phyloP scores from a whole-genome alignment of 2,113 vertebrate species.

The Ophiodon elongatus region DNA sequence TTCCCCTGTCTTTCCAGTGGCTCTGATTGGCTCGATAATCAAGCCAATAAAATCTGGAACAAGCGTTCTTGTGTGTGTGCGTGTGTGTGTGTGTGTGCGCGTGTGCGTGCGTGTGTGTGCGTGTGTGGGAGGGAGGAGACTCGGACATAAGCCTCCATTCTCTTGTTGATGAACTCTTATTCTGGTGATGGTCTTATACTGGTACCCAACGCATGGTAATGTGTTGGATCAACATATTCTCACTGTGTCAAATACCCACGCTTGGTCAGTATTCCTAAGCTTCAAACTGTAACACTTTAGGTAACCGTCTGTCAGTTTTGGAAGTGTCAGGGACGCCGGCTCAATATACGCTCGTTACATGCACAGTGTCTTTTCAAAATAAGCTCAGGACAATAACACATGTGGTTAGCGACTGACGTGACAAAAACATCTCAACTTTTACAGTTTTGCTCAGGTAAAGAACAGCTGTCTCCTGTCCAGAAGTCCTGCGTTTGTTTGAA shows the following conservation, averaged over 20 bases:
- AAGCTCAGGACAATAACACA: no score
- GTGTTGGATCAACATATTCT: neutral
- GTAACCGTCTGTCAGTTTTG: no score
- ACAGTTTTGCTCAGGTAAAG: no score
- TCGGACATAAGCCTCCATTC: conserved; percentile 27
- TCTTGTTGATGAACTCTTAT: conserved; percentile 49
- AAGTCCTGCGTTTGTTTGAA: no score
- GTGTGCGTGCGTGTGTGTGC: conserved; percentile 15
- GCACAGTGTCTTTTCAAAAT: no score
- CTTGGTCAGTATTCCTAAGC: neutral
- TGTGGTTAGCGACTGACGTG: no score
- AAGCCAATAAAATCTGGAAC: conserved; percentile 64
- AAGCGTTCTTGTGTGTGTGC: conserved; percentile 33
- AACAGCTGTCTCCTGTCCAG: no score
- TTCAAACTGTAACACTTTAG: neutral
- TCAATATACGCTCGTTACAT: neutral
- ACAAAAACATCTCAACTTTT: no score
- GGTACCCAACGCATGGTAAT: conserved; percentile 9
- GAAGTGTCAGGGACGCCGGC: no score
- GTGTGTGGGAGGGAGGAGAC: conserved; percentile 19
- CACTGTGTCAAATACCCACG: neutral
- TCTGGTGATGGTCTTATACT: conserved; percentile 76
- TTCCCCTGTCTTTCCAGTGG: conserved; percentile 76
- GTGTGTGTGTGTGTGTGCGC: conserved; percentile 31
- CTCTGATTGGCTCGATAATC: conserved; percentile 65